Percentiles rank a stretch among this genome's conserved stretches.
These are phyloP conservation scores for Anoplolepis gracilipes DNA, from an alignment of 1,140 invertebrate species.

Conservation along the genomic window DNA sequence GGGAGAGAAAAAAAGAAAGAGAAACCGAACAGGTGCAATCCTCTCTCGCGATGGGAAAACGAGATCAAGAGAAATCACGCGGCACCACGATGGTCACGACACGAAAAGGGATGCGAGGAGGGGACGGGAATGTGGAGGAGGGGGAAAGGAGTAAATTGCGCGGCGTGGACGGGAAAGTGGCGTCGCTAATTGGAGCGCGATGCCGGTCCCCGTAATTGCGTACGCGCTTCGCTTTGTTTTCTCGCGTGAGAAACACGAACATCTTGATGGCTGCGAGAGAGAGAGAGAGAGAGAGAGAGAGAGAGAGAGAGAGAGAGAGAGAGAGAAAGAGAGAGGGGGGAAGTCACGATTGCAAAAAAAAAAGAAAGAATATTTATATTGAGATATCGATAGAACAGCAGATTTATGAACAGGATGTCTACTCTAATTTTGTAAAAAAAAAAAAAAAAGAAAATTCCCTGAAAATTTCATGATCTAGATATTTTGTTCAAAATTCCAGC, in stretches of 20 bases:
- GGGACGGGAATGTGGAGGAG: neutral
- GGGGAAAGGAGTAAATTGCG: slow-evolving; percentile 6
- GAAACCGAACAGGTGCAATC: slow-evolving; percentile 29
- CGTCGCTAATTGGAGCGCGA: slow-evolving; percentile 54
- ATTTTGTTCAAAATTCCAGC: too few species aligned
- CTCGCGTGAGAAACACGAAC: slow-evolving; percentile 47
- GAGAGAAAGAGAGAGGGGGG: too few species aligned
- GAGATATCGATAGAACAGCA: neutral
- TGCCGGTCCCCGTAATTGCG: slow-evolving; percentile 41
- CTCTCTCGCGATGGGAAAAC: slow-evolving; percentile 49
- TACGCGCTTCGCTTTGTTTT: slow-evolving; percentile 20
- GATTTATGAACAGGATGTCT: too few species aligned
- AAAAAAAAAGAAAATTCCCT: too few species aligned
- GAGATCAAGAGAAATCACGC: slow-evolving; percentile 50
- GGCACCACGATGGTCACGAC: slow-evolving; percentile 23
- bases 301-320: too few species aligned
- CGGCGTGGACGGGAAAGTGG: slow-evolving; percentile 48
- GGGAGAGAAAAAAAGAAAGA: neutral
- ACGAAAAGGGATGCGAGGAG: neutral
- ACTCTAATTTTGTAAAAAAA: too few species aligned
- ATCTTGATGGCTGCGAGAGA: neutral
- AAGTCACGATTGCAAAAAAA: neutral
- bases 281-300: too few species aligned
- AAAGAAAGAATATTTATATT: neutral
- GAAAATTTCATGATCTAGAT: too few species aligned